Evolutionary conservation across 2,797 vertebrate species (phyloP).

Genomic region (Cyprinodon diabolis): DNA sequence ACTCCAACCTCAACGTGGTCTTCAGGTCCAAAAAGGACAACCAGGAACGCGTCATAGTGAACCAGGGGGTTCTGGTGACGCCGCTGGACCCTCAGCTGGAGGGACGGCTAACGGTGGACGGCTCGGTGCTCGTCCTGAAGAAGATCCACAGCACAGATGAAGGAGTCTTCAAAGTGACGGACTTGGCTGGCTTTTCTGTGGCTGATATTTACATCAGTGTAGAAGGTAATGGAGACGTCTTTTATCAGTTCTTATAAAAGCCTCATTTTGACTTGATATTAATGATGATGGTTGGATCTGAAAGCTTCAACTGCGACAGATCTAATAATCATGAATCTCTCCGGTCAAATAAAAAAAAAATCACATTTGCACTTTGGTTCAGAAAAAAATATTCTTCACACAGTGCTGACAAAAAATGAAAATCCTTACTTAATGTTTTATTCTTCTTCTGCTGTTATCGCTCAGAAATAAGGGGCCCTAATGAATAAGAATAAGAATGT

Average conservation of each 20-base stretch:
- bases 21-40: conserved; percentile 69
- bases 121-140: conserved; percentile 69
- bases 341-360: background rate
- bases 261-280: no score
- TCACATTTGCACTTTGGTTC: background rate
- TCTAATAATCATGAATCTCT: background rate
- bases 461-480: background rate
- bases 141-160: conserved; percentile 61
- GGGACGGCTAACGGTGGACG: conserved; percentile 71
- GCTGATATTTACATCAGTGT: conserved; percentile 74
- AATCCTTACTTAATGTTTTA: background rate
- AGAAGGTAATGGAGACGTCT: conserved; percentile 54
- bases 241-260: background rate
- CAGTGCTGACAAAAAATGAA: background rate
- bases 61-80: conserved; percentile 61
- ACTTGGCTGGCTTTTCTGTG: conserved; percentile 75
- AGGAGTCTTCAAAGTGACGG: conserved; percentile 74
- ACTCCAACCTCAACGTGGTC: conserved; percentile 65
- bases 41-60: conserved; percentile 63
- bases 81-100: conserved; percentile 70
- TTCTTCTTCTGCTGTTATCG: background rate
- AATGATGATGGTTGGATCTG: background rate
- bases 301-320: background rate
- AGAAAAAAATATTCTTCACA: background rate
- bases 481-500: no score